Base-by-base conservation (phyloP, 2,797 vertebrate genomes). In the Acanthurus lineatus region DNA sequence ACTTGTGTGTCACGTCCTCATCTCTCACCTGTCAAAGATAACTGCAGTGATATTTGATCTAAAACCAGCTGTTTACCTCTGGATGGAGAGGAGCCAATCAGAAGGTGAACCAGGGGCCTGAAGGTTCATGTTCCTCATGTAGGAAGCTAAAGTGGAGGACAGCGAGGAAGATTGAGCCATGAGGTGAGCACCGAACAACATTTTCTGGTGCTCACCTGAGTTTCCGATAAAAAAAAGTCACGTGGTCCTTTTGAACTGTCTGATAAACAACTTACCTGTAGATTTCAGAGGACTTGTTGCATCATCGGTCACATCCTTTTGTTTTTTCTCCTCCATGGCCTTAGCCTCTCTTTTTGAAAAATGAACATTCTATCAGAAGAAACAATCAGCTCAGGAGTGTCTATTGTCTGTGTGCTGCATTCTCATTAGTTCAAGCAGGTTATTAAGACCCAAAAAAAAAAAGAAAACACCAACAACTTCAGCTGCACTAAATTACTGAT, bases 401-500 rank as follows among this genome's bases (percentile, higher is more conserved):
- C 25, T 38, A 40, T 47, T 77, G 73, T 86, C 81, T 81, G 75
- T 81, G 75, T 75, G 69, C 32, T 32, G 19, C 14, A 9, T n/a
- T 58, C 67, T 80, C 76, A 86, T 84, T 81, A 85, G 32, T 62
- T 69, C 48, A 79, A 71, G 74, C 0, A 0, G 56, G 28, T 69
- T 63, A 80, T 77, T 71, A 54, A 59, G 73, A 68, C 40, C 53
- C 35, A 19, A 51, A 58, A 76, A 68, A 49, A 59, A 45, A 19
- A 45, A 59, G 32, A 19, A 45, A 59, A 22, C 25, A 62, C 59
- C 22, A 63, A 53, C 65, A 42, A 64, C 49, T 71, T 52, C 28
- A 63, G 52, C 48, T 40, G 65, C 68, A 49, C 49, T 63, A 49
- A 85, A 84, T 82, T 79, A 45, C 69, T 64, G 60, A 89, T 85